These are phyloP conservation scores for Lapara coniferarum DNA, from an alignment of 2,888 invertebrate species.

Conservation along the genomic window DNA sequence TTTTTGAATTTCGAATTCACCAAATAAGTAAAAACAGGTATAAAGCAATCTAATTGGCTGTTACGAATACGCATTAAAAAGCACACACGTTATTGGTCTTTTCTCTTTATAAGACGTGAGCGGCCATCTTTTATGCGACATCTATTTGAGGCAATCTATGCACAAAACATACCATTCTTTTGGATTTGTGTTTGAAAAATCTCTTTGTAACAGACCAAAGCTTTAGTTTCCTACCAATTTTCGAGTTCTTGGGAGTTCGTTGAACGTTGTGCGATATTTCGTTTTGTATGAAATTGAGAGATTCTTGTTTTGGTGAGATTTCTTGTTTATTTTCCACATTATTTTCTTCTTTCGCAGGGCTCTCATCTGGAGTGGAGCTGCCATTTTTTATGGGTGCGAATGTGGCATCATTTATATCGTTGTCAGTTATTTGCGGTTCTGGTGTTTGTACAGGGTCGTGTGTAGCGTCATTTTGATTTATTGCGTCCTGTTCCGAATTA, in stretches of 20 bases:
- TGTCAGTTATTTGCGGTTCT: constrained; percentile 18
- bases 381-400: constrained; percentile 36
- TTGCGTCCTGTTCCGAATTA: constrained; percentile 61
- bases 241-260: constrained; percentile 53
- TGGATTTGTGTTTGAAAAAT: constrained; percentile 38
- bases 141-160: neutral
- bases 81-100: neutral
- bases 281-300: constrained; percentile 48
- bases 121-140: neutral
- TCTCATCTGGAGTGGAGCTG: constrained; percentile 46
- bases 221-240: constrained; percentile 64
- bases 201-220: constrained; percentile 48
- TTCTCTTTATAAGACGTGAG: too few species aligned
- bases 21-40: neutral
- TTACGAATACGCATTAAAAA: neutral
- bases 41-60: too few species aligned
- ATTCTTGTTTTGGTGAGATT: constrained; percentile 40
- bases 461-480: constrained; percentile 37
- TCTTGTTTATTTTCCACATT: constrained; percentile 25
- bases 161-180: constrained; percentile 35
- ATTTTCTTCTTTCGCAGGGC: constrained; percentile 31
- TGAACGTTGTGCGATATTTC: constrained; percentile 43
- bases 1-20: neutral
- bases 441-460: constrained; percentile 3
- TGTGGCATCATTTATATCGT: constrained; percentile 29